Evolutionary conservation across 2,888 invertebrate genomes (phyloP), one percentile per base, ranked within the genome.

Genomic region (Mycalesis mineus): DNA sequence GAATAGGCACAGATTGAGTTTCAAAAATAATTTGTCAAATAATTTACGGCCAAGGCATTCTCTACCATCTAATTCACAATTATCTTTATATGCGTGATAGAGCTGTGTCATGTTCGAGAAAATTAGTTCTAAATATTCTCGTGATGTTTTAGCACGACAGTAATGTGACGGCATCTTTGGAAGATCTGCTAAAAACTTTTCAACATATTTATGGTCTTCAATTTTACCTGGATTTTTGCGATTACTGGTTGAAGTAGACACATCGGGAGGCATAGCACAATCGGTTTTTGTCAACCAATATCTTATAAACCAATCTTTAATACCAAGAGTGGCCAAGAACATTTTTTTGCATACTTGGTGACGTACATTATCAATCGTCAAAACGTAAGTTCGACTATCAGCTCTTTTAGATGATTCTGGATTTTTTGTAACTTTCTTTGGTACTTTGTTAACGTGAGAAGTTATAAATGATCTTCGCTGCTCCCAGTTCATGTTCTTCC

Each of bases 1-100:
- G 54, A 62, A 65, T 55, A 65, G 58, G 58, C 64, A 66, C 54
- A 69, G 60, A 63, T 68, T 67, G 42, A 65, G 66, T 61, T 69
- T 65, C 56, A 63, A 55, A 65, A 67, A 66, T 61, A 67, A 17
- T 55, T 61, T 61, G 60, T 64, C 65, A 62, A 66, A 68, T 58
- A 60, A 56, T 62, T 60, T 65, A 52, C 65, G 65, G 54, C 65
- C 56, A 53, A 17, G 42, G 42, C 42, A 42, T 42, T 42, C 11
- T 9, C 13, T 50, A 39, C 39, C 39, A 39, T 44, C 44, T 44
- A 44, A 44, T 44, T 44, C 44, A 44, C 44, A 44, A 44, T 44
- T 44, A 22, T 44, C 44, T 44, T 44, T 44, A 44, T 44, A 44
- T 44, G 44, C 8, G 22, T 44, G 1, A 44, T 44, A 44, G 28